Base-by-base conservation (phyloP, 1,140 invertebrate species). In the Colletes latitarsis region DNA sequence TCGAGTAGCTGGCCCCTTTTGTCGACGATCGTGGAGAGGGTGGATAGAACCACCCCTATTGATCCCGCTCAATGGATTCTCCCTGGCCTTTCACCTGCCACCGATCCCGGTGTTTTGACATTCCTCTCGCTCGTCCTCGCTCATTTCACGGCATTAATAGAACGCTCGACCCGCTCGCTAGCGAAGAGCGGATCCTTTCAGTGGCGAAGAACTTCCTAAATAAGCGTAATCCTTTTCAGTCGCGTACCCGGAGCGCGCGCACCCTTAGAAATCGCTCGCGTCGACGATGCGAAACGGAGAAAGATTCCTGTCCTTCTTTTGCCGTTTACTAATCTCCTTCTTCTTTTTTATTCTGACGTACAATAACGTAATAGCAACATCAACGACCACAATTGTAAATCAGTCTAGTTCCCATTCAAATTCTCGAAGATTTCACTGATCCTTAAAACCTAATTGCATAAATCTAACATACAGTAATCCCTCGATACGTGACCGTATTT, bases 21-120 rank as follows among this genome's bases (percentile, higher is more conserved):
- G 81, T 87, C 84, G 81, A 82, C 62, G 41, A 46, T 60, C 76
- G 83, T 77, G 60, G 21, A 77, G 84, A 81, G 81, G 82, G 39
- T 77, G 89, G 89, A 91, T 92, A 90, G 90, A 88, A 81, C 80
- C 86, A 86, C 89, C 66, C 77, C 89, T 86, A 90, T 90, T 92
- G 89, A 89, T 90, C 78, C 81, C 80, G 69, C 76, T 90, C 87
- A 89, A 88, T 88, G 75, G 82, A 73, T 78, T 63, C 55, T 21
- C 60, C 58, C 55, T 84, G 77, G 77, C 81, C 81, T 88, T 86
- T 86, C 82, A 86, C 78, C 78, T 88, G 84, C 84, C 82, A 86
- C 55, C 77, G 68, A 82, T 82, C 76, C 70, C 85, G 87, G 76
- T 90, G 88, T 91, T 92, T 91, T 91, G 90, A 90, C 89, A 86